A percentile compares a stretch with the other conserved stretches of the same genome.
Conservation (phyloP, 2,113 vertebrate species). For the Rallus limicola region DNA sequence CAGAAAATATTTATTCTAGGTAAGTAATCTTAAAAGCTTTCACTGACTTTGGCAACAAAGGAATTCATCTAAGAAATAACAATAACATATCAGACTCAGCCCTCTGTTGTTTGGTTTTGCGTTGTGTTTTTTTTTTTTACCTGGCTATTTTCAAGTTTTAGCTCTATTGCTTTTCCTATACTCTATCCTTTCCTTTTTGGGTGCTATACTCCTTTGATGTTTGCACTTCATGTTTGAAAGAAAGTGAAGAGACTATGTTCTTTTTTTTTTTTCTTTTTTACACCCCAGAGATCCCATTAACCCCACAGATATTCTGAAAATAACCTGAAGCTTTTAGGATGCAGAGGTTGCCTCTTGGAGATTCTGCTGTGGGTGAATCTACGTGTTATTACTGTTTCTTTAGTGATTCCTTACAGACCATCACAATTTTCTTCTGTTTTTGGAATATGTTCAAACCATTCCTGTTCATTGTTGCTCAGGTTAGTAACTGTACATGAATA, state of each 20-base stretch:
- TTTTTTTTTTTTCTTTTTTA: not conserved
- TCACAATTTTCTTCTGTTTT: not conserved
- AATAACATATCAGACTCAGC: not conserved
- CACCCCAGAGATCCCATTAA: not conserved
- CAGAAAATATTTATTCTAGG: not conserved
- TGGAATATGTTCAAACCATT: not conserved
- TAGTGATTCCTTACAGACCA: not conserved
- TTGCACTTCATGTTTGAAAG: not conserved
- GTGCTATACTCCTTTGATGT: not conserved
- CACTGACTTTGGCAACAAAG: not conserved
- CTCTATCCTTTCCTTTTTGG: not conserved
- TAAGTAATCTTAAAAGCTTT: not conserved
- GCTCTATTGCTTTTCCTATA: not conserved
- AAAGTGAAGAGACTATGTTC: not conserved
- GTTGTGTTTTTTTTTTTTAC: not conserved
- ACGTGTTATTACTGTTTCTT: not conserved
- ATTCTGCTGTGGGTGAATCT: not conserved
- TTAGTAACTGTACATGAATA: no score
- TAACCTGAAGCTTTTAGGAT: not conserved
- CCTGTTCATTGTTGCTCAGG: not conserved
- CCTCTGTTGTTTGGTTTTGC: not conserved
- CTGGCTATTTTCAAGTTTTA: not conserved
- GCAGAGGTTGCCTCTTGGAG: not conserved
- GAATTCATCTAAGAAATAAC: not conserved
- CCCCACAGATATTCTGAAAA: not conserved